These are phyloP conservation scores for Echinometra lucunter DNA, from an alignment of 53 echinoderm and acorn worm species.

Conservation along the genomic window DNA sequence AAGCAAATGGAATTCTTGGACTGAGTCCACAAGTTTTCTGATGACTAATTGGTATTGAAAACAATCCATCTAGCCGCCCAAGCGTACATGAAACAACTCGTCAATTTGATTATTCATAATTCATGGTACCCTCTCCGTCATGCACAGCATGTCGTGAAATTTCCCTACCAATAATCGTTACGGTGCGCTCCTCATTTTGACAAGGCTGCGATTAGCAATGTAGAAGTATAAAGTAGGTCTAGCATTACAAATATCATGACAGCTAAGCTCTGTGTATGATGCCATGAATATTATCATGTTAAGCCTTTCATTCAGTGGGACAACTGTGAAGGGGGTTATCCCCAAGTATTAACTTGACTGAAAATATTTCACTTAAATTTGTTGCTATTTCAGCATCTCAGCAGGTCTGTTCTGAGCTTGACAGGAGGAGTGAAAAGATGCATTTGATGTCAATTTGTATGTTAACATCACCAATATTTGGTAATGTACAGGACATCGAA, in stretches of 20 bases:
- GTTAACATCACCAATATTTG: too few species aligned
- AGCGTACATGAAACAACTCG: constrained; percentile 27
- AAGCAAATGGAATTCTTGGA: constrained; percentile 22
- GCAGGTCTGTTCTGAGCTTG: too few species aligned
- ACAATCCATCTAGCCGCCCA: constrained; percentile 48
- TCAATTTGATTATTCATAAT: constrained; percentile 62
- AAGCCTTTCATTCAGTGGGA: neutral
- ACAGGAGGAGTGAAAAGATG: too few species aligned
- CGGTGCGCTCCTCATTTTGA: neutral
- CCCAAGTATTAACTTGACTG: neutral
- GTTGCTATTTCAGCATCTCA: too few species aligned
- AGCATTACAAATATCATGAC: neutral
- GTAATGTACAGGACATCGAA: too few species aligned
- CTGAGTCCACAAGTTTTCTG: neutral
- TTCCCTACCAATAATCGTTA: constrained; percentile 3
- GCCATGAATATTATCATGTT: neutral
- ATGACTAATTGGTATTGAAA: constrained; percentile 55
- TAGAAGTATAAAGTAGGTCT: neutral
- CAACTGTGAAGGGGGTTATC: neutral
- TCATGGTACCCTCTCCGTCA: constrained; percentile 26
- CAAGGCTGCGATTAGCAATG: neutral
- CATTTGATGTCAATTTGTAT: too few species aligned
- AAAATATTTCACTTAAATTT: too few species aligned
- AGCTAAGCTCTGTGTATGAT: neutral
- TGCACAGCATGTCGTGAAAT: constrained; percentile 23